These are phyloP conservation scores for Coenonympha glycerion DNA, from an alignment of 2,888 invertebrate species.

Conservation along the genomic window DNA sequence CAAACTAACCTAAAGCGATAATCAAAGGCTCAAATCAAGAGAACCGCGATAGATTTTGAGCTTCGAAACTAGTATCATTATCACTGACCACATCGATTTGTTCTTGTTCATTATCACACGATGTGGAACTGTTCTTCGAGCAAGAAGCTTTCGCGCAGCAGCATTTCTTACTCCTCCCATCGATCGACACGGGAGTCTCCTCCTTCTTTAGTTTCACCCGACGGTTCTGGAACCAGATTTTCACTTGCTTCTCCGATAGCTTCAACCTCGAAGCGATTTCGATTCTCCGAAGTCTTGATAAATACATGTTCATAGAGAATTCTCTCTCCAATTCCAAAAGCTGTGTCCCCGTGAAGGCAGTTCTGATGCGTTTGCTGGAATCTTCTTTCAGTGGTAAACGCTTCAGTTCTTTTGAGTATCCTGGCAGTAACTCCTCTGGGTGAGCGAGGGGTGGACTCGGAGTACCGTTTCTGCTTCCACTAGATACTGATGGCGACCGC, in stretches of 20 bases:
- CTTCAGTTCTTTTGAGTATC: constrained; percentile 62
- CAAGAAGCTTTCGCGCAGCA: constrained; percentile 58
- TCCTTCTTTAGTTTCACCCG: constrained; percentile 96
- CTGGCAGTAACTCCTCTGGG: constrained; percentile 64
- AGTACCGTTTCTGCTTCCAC: constrained; percentile 73
- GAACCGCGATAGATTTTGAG: constrained; percentile 52
- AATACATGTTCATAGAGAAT: constrained; percentile 92
- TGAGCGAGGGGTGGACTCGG: constrained; percentile 72
- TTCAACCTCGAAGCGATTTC: constrained; percentile 93
- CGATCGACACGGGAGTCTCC: constrained; percentile 74
- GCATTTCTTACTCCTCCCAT: constrained; percentile 53
- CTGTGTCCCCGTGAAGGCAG: constrained; percentile 94
- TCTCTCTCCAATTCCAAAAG: constrained; percentile 91
- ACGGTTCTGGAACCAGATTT: constrained; percentile 96
- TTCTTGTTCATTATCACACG: constrained; percentile 59
- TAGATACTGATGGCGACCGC: constrained; percentile 57
- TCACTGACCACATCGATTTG: constrained; percentile 70
- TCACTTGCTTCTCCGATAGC: constrained; percentile 95
- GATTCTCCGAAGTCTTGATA: constrained; percentile 90
- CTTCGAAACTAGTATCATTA: constrained; percentile 51
- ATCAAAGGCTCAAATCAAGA: constrained; percentile 34
- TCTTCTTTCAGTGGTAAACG: constrained; percentile 74
- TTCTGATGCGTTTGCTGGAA: constrained; percentile 91
- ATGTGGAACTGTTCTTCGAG: constrained; percentile 42
- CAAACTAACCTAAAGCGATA: neutral